phyloP scores from a whole-genome alignment of 2,113 vertebrate species.

The Rhombomys opimus region DNA sequence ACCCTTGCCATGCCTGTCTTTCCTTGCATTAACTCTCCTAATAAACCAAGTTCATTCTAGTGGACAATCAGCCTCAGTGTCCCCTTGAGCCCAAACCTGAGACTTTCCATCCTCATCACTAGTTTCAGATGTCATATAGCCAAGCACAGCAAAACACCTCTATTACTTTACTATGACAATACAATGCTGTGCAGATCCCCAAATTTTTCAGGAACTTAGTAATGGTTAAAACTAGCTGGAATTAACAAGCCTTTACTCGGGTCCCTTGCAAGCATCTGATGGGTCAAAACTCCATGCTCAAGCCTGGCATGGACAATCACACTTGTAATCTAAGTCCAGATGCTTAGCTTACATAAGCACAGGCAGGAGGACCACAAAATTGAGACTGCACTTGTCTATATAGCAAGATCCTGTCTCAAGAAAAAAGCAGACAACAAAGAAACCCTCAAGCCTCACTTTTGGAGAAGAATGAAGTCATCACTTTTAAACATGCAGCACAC shows the following conservation, averaged over 20 bases:
- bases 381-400: background rate
- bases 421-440: background rate
- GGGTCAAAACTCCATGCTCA: background rate
- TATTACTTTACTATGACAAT: background rate
- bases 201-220: background rate
- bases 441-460: background rate
- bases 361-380: background rate
- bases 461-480: background rate
- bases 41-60: background rate
- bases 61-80: background rate
- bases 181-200: background rate
- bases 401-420: background rate
- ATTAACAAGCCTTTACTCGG: background rate
- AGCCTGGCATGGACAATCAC: background rate
- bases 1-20: background rate
- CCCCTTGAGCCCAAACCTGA: background rate
- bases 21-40: background rate
- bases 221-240: background rate
- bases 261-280: background rate
- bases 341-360: background rate
- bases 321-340: background rate
- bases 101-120: background rate
- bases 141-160: background rate
- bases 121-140: background rate
- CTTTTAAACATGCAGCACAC: background rate